A percentile compares a stretch with the other conserved stretches of the same genome.
These are phyloP conservation scores for Paraplagusia blochii DNA, from an alignment of 2,113 vertebrate genomes.

Conservation along the genomic window DNA sequence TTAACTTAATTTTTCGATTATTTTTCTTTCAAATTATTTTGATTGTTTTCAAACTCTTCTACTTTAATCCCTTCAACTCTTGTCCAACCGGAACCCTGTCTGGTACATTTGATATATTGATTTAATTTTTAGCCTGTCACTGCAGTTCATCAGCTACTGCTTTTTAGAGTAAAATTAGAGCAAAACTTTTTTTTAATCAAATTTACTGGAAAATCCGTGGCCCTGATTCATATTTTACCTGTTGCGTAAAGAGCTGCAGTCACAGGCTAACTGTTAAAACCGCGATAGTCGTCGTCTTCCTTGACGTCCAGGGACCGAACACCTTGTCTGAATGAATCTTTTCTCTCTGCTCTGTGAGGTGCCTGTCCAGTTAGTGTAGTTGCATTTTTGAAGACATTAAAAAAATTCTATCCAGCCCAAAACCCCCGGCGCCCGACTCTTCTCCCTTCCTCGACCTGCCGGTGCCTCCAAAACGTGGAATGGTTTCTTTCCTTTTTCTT, in stretches of 20 bases:
- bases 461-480: conserved; percentile 66
- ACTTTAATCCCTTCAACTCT: conserved; percentile 33
- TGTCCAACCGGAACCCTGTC: conserved; percentile 33
- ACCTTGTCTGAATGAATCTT: conserved; percentile 25
- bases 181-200: too few species aligned
- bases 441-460: conserved; percentile 50
- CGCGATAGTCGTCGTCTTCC: conserved; percentile 35
- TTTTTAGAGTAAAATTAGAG: conserved; percentile 23
- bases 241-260: conserved; percentile 40
- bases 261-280: conserved; percentile 45
- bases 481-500: conserved; percentile 44
- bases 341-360: conserved; percentile 35
- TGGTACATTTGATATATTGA: conserved; percentile 10
- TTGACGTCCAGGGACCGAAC: conserved; percentile 36
- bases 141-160: conserved; percentile 37
- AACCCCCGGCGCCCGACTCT: conserved; percentile 34
- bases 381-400: conserved; percentile 36
- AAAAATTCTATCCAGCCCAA: conserved; percentile 32
- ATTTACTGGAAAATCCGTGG: too few species aligned
- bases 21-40: conserved; percentile 51
- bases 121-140: conserved; percentile 41
- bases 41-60: conserved; percentile 66
- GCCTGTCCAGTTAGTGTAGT: conserved; percentile 38
- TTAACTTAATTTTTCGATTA: conserved; percentile 23
- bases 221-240: too few species aligned